Conservation (phyloP, 2,113 vertebrate genomes). For the Helogale parvula region DNA sequence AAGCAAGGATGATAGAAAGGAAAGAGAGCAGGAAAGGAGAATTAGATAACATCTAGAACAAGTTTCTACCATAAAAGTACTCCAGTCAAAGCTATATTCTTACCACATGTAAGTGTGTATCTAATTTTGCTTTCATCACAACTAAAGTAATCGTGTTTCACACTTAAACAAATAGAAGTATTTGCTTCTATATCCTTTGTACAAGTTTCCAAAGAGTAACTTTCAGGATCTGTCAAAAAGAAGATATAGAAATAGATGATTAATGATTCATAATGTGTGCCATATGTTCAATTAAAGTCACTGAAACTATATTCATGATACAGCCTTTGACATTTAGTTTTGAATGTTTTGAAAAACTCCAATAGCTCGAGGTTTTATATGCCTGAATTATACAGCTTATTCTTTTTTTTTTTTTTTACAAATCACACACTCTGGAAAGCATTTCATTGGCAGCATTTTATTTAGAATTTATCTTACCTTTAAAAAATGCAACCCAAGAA, state of each 20-base stretch:
- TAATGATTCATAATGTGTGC: not conserved
- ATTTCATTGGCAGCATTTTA: not conserved
- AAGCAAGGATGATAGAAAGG: accelerated
- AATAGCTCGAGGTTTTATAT: not conserved
- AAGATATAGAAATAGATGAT: not conserved
- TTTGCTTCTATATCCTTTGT: accelerated
- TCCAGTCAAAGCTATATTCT: not conserved
- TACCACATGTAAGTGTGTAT: not conserved
- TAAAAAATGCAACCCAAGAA: not conserved
- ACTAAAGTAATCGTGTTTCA: accelerated
- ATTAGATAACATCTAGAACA: not conserved
- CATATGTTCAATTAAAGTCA: not conserved
- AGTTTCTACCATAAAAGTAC: not conserved
- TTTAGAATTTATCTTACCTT: not conserved
- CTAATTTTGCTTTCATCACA: accelerated
- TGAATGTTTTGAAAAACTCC: not conserved
- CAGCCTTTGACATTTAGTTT: not conserved
- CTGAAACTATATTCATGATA: not conserved
- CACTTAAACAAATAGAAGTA: slow-evolving; percentile 41
- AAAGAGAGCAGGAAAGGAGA: not conserved
- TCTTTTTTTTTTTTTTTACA: not conserved
- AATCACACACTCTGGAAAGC: not conserved
- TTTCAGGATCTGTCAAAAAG: not conserved
- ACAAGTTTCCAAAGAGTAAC: accelerated
- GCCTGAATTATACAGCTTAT: not conserved